Conservation (phyloP, 1,140 invertebrate genomes). For the Trichogramma pretiosum region DNA sequence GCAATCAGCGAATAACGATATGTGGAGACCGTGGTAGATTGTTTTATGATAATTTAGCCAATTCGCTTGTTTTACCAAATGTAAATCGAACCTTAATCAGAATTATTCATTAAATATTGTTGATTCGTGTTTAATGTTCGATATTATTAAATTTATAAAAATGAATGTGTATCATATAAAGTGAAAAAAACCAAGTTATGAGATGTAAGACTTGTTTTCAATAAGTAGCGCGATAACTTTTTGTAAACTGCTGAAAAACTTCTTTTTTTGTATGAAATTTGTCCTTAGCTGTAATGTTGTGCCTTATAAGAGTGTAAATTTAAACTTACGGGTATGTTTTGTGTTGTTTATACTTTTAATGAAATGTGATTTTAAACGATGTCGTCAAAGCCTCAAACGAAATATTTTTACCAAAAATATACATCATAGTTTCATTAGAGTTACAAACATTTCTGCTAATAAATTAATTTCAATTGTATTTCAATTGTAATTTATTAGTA, state of each 20-base stretch:
- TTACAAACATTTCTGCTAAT: constrained; percentile 12
- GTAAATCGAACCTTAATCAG: background rate
- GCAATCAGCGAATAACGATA: constrained; percentile 37
- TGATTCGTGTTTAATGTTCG: background rate
- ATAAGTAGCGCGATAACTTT: background rate
- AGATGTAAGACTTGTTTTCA: constrained; percentile 4
- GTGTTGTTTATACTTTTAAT: constrained; percentile 15
- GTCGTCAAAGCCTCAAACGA: background rate
- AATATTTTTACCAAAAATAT: constrained; percentile 16
- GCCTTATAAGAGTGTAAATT: too few species aligned
- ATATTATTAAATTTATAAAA: background rate
- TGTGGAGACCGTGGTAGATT: constrained; percentile 47
- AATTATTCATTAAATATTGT: background rate
- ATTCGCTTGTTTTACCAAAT: constrained; percentile 1
- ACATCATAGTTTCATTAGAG: constrained; percentile 7
- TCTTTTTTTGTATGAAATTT: too few species aligned
- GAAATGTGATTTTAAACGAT: constrained; percentile 1
- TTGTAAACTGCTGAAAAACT: too few species aligned
- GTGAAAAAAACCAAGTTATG: too few species aligned
- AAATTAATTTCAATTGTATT: too few species aligned
- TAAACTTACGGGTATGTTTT: too few species aligned
- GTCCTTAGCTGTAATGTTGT: constrained; percentile 4
- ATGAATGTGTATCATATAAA: too few species aligned
- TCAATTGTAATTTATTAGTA: too few species aligned
- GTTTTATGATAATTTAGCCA: too few species aligned